phyloP scores from a whole-genome alignment of 2,113 vertebrate genomes.

The Hepsetus odoe region DNA sequence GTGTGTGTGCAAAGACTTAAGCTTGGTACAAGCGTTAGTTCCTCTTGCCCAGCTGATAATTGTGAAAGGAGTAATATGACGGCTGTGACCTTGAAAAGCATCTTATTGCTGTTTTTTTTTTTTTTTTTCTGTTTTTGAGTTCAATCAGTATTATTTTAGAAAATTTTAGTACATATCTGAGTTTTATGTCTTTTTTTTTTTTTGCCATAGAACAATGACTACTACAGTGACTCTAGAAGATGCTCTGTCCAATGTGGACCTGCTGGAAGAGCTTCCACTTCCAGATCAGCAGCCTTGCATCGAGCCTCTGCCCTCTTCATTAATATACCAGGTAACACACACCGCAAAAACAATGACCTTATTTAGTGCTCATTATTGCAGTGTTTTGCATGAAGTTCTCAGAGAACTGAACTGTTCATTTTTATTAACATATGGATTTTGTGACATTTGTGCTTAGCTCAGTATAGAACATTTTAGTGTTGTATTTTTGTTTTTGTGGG shows the following conservation, averaged over 20 bases:
- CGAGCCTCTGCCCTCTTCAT: conserved; percentile 91
- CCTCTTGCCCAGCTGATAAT: neutral
- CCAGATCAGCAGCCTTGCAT: conserved; percentile 98
- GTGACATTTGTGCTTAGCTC: no score
- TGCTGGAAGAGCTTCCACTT: conserved; percentile 94
- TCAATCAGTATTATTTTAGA: neutral
- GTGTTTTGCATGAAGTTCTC: no score
- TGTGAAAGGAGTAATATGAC: neutral
- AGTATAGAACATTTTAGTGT: no score
- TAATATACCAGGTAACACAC: conserved; percentile 89
- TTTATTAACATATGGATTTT: no score
- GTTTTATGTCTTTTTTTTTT: neutral
- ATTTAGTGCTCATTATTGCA: no score
- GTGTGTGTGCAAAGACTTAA: neutral
- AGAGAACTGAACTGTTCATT: no score
- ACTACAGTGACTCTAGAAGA: conserved; percentile 95
- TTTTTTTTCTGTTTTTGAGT: neutral
- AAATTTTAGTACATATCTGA: neutral
- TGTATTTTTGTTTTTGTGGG: no score
- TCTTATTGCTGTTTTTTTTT: neutral
- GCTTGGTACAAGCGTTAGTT: neutral
- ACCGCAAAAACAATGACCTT: no score
- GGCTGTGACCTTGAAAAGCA: neutral
- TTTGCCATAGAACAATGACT: conserved; percentile 78
- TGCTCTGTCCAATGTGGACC: conserved; percentile 96